Evolutionary conservation across 2,888 invertebrate species (phyloP).

Genomic region (Nomada flava): DNA sequence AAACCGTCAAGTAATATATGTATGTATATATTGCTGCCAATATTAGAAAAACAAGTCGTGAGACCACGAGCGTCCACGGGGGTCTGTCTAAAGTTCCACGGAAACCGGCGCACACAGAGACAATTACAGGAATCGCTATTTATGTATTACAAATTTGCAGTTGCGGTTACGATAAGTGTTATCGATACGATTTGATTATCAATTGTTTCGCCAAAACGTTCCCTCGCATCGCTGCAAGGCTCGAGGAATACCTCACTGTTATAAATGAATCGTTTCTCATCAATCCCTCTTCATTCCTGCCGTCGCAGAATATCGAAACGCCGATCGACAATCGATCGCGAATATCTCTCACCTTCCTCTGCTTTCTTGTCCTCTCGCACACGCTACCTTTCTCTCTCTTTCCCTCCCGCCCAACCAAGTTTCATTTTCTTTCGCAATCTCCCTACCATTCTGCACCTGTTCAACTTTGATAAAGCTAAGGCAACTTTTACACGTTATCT

Average conservation of each 20-base stretch:
- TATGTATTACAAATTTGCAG: conserved; percentile 31
- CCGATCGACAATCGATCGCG: conserved; percentile 42
- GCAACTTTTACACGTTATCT: conserved; percentile 73
- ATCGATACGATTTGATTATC: conserved; percentile 68
- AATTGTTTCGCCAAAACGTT: conserved; percentile 66
- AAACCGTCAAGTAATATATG: conserved; percentile 31
- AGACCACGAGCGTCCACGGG: conserved; percentile 4
- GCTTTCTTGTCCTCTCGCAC: background rate
- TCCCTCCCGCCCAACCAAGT: background rate
- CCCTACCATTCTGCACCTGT: conserved; percentile 35
- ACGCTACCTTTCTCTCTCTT: too few species aligned
- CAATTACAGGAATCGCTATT: conserved; percentile 10
- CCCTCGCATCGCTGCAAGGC: conserved; percentile 23
- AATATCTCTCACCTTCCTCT: background rate
- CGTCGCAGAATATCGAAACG: conserved; percentile 38
- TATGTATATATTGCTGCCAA: conserved; percentile 47
- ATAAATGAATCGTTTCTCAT: conserved; percentile 54
- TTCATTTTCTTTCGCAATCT: background rate
- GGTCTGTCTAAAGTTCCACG: conserved; percentile 5
- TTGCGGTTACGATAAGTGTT: conserved; percentile 41
- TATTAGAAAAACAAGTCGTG: conserved; percentile 26
- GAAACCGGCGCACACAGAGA: conserved; percentile 16
- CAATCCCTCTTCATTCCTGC: conserved; percentile 37
- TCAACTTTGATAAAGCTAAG: conserved; percentile 80
- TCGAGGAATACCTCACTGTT: conserved; percentile 45